Base-by-base conservation (phyloP, 1,140 invertebrate species). In the Trialeurodes vaporariorum region DNA sequence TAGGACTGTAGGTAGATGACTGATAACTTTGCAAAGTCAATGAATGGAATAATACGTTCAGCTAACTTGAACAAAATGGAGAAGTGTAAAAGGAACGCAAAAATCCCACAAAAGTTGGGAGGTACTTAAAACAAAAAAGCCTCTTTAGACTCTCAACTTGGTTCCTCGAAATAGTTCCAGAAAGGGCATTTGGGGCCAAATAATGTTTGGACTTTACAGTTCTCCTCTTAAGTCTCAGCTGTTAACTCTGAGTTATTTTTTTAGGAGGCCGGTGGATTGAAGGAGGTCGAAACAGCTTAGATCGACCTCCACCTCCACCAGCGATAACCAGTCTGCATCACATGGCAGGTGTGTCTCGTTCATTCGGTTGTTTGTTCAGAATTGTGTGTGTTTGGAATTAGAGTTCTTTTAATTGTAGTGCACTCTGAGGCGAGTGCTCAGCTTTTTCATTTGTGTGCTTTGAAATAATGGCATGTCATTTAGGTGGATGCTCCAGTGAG, bases 281-380 rank as follows among this genome's bases (percentile, higher is more conserved):
- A 67, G 79, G 79, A 70, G 77, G 80, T 74, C 76, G 82, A 75
- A 82, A 84, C 79, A 83, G 82, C 71, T 80, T 84, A 77, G 84
- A 86, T 74, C 81, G 84, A 70, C 86, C 85, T 69, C 85, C 85
- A 67, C 86, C 85, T 70, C 85, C 83, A 67, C 84, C 84, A 13
- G 69, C 83, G 81, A 77, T 85, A 83, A 74, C 81, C 82, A 89
- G 89, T 78, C 83, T 94, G 74, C 86, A 94, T 80, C 89, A 92
- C 76, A 90, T 89, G 85, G 90, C 91, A 85, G 86, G 86, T 87
- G 78, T 75, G 79, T 80, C 49, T 68, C 61, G 63, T 67, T 65
- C 82, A 81, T 11, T 79, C 85, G 90, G 88, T 76, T 90, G 93
- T 76, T 81, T 93, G 70, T 89, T 89, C 25, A 87, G 88, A 80